Evolutionary conservation across 1,140 invertebrate species (phyloP).

Genomic region (Penaeus chinensis): DNA sequence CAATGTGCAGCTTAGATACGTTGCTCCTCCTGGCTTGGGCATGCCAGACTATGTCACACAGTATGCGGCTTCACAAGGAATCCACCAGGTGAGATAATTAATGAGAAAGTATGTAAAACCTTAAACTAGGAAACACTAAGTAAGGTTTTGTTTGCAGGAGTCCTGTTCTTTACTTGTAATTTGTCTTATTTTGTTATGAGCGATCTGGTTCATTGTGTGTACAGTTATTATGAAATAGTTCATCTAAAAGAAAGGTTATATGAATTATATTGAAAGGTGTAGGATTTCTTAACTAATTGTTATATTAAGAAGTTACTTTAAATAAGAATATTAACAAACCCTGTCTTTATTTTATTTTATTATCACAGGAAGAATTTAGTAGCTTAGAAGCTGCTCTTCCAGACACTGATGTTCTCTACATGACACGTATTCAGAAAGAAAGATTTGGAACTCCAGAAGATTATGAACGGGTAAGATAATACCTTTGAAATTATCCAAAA

Average conservation of each 20-base stretch:
- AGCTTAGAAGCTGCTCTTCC: slow-evolving; percentile 86
- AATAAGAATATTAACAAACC: no score
- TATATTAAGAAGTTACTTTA: no score
- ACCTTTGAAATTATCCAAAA: slow-evolving; percentile 15
- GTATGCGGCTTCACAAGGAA: slow-evolving; percentile 82
- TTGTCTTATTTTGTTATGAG: no score
- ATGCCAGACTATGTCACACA: slow-evolving; percentile 91
- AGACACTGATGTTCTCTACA: slow-evolving; percentile 96
- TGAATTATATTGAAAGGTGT: no score
- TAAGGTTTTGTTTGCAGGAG: background rate
- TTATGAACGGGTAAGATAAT: slow-evolving; percentile 81
- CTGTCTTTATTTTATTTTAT: background rate
- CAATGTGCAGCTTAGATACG: slow-evolving; percentile 89
- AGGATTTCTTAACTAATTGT: no score
- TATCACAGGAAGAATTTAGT: slow-evolving; percentile 73
- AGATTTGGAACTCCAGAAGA: slow-evolving; percentile 86
- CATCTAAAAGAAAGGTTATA: no score
- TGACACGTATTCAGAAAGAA: slow-evolving; percentile 97
- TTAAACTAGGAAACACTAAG: no score
- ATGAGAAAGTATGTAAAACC: no score
- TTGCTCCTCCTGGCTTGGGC: slow-evolving; percentile 84
- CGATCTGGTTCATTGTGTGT: no score
- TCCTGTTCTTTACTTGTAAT: no score
- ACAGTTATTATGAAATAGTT: no score
- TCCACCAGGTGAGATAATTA: slow-evolving; percentile 75